Conservation (phyloP, 2,888 invertebrate genomes). For the Synanthedon vespiformis region DNA sequence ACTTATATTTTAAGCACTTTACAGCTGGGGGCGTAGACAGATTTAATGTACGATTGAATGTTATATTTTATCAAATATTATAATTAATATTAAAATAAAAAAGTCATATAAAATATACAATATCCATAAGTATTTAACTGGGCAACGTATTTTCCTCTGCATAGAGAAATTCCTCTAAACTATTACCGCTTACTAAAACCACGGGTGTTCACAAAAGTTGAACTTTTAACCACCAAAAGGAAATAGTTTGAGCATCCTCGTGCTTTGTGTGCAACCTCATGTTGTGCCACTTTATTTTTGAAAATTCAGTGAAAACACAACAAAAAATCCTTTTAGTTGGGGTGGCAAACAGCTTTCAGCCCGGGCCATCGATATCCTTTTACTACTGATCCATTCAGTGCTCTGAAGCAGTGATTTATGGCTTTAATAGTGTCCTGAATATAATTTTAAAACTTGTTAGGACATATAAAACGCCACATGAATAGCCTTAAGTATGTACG, state of each 20-base stretch:
- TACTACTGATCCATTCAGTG: background rate
- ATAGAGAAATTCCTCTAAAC: constrained; percentile 6
- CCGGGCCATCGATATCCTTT: background rate
- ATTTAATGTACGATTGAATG: too few relatives aligned
- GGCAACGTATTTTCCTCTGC: constrained; percentile 2
- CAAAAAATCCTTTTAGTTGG: background rate
- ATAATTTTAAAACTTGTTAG: too few relatives aligned
- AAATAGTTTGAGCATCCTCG: constrained; percentile 22
- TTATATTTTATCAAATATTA: too few relatives aligned
- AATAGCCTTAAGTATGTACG: too few relatives aligned
- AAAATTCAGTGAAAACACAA: background rate
- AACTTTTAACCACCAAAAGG: constrained; percentile 16
- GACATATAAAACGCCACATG: too few relatives aligned
- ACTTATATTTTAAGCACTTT: too few relatives aligned
- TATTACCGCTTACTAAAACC: constrained; percentile 8
- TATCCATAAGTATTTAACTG: background rate
- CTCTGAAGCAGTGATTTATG: background rate
- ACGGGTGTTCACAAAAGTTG: constrained; percentile 20
- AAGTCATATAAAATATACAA: background rate
- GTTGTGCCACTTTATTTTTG: background rate
- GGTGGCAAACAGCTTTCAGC: background rate
- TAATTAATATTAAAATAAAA: too few relatives aligned
- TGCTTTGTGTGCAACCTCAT: constrained; percentile 11
- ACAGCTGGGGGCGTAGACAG: too few relatives aligned
- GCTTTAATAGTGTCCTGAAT: background rate